Evolutionary conservation across 1,140 invertebrate genomes (phyloP).

Genomic region (Pteromalus puparum): DNA sequence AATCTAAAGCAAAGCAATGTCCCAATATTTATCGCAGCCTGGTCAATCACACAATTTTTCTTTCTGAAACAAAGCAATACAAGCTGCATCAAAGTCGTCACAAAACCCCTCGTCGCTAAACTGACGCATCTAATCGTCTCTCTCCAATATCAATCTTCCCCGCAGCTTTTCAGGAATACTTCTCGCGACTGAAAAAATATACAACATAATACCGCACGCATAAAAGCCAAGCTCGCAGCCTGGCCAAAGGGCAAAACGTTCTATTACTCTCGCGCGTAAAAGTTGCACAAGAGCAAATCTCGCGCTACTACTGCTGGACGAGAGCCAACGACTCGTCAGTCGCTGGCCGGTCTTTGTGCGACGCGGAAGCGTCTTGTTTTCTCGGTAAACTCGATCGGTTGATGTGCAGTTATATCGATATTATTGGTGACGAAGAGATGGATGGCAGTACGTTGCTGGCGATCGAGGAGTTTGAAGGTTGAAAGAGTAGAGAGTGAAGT

Average conservation of each 20-base stretch:
- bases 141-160: too few species aligned
- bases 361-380: conserved; percentile 12
- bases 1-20: background rate
- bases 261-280: background rate
- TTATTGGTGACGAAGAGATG: background rate
- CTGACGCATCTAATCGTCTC: background rate
- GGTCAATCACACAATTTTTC: too few species aligned
- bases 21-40: too few species aligned
- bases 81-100: background rate
- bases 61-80: background rate
- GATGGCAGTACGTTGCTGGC: background rate
- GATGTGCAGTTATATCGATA: background rate
- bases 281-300: conserved; percentile 38
- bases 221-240: background rate
- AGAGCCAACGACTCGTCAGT: conserved; percentile 35
- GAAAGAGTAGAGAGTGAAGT: background rate
- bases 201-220: background rate
- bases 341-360: conserved; percentile 9
- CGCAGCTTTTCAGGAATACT: background rate
- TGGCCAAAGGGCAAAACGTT: conserved; percentile 39
- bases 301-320: background rate
- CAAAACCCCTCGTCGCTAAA: background rate
- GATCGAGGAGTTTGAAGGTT: background rate
- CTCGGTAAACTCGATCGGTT: background rate
- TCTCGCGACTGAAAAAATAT: background rate